Evolutionary conservation across 2,888 invertebrate genomes (phyloP).

Genomic region (Morpho achilles): DNA sequence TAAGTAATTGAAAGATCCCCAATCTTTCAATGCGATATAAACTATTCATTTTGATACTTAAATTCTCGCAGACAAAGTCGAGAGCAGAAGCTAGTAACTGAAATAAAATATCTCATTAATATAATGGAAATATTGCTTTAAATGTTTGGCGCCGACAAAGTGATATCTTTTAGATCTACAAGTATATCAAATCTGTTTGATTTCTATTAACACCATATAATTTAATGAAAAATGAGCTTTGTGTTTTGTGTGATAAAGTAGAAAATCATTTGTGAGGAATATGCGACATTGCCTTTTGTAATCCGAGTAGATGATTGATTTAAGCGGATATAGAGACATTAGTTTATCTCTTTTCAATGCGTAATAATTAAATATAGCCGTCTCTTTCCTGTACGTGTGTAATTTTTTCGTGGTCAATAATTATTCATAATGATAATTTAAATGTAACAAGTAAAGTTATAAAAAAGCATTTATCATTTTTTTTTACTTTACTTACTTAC

Average conservation of each 20-base stretch:
- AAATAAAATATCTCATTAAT: background rate
- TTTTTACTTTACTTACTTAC: too few relatives aligned
- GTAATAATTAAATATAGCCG: conserved; percentile 28
- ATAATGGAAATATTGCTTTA: conserved; percentile 5
- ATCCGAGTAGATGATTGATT: conserved; percentile 31
- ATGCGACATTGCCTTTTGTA: conserved; percentile 21
- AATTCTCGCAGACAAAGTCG: too few relatives aligned
- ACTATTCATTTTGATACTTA: too few relatives aligned
- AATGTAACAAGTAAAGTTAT: too few relatives aligned
- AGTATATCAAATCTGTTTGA: conserved; percentile 46
- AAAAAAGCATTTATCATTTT: too few relatives aligned
- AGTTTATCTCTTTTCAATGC: conserved; percentile 41
- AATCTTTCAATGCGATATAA: too few relatives aligned
- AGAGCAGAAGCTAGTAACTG: too few relatives aligned
- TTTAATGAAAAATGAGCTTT: conserved; percentile 24
- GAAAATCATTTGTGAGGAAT: conserved; percentile 9
- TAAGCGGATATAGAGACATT: conserved; percentile 39
- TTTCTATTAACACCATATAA: conserved; percentile 38
- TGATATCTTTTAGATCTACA: conserved; percentile 52
- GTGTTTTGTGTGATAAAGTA: background rate
- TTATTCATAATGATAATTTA: conserved; percentile 4
- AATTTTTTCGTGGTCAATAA: conserved; percentile 40
- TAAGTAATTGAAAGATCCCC: too few relatives aligned
- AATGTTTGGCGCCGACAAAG: conserved; percentile 21
- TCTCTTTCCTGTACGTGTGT: conserved; percentile 32